A percentile compares a stretch with the other conserved stretches of the same genome.
Evolutionary conservation across 2,888 invertebrate species (phyloP).

Genomic region (Pseudanteris insignis): DNA sequence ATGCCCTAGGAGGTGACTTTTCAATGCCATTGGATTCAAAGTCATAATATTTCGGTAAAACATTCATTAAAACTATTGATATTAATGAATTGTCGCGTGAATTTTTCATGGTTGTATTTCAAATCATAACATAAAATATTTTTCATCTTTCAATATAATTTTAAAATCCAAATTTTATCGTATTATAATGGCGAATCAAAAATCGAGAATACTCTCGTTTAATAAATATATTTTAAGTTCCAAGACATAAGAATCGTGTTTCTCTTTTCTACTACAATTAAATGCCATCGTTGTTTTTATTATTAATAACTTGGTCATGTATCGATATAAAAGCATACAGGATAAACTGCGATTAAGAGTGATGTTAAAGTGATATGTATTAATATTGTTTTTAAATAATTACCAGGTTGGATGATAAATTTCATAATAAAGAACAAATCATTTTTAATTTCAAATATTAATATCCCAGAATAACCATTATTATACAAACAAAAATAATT

Average conservation of each 20-base stretch:
- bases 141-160: slow-evolving; percentile 17
- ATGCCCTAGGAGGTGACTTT: too few relatives aligned
- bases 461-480: too few relatives aligned
- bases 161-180: too few relatives aligned
- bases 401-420: slow-evolving; percentile 29
- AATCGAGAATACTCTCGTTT: slow-evolving; percentile 31
- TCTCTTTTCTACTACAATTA: slow-evolving; percentile 21
- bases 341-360: slow-evolving; percentile 26
- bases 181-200: too few relatives aligned
- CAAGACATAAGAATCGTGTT: slow-evolving; percentile 8
- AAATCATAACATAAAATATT: too few relatives aligned
- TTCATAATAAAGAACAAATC: slow-evolving; percentile 33
- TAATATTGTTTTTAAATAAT: slow-evolving; percentile 22
- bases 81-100: slow-evolving; percentile 14
- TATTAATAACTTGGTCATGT: slow-evolving; percentile 19
- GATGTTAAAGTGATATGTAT: slow-evolving; percentile 35
- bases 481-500: too few relatives aligned
- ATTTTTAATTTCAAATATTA: too few relatives aligned
- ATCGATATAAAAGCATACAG: slow-evolving; percentile 11
- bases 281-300: slow-evolving; percentile 22
- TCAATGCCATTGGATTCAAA: too few relatives aligned
- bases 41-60: too few relatives aligned
- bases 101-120: slow-evolving; percentile 13
- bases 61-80: too few relatives aligned
- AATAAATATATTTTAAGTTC: slow-evolving; percentile 10